These are phyloP conservation scores for Heliocidaris erythrogramma DNA, from an alignment of 35 echinoderm and acorn worm genomes.

Conservation along the genomic window DNA sequence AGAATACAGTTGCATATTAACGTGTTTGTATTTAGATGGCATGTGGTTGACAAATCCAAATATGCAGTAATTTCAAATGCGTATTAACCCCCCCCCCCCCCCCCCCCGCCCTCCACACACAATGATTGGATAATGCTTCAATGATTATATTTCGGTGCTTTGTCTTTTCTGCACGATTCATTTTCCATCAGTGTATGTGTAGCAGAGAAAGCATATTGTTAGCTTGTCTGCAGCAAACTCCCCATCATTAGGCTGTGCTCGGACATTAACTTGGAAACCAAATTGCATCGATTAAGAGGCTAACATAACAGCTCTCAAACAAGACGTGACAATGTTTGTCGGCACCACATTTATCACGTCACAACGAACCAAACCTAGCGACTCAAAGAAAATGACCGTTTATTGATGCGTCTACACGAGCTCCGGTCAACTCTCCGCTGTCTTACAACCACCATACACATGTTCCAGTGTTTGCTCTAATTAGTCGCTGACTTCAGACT, in stretches of 20 bases:
- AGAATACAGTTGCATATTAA: too few relatives aligned
- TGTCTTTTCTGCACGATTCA: background rate
- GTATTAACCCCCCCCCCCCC: background rate
- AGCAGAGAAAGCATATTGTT: too few relatives aligned
- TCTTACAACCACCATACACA: conserved; percentile 42
- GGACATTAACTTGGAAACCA: background rate
- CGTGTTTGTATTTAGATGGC: too few relatives aligned
- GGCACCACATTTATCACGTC: conserved; percentile 23
- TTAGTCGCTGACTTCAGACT: conserved; percentile 44
- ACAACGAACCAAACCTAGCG: conserved; percentile 17
- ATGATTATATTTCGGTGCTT: background rate
- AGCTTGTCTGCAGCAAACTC: background rate
- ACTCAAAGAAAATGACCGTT: conserved; percentile 36
- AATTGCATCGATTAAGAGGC: conserved; percentile 21
- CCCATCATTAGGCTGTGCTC: background rate
- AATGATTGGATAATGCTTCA: background rate
- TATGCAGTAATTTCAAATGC: too few relatives aligned
- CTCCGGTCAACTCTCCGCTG: conserved; percentile 10
- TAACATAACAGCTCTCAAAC: conserved; percentile 21
- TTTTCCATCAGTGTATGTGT: too few relatives aligned
- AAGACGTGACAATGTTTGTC: conserved; percentile 26
- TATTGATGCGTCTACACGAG: conserved; percentile 38
- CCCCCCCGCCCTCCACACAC: background rate
- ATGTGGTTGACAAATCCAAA: too few relatives aligned
- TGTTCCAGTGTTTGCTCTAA: conserved; percentile 45